These are phyloP conservation scores for Drosophila neutralis DNA, from an alignment of 2,888 invertebrate genomes.

Conservation along the genomic window DNA sequence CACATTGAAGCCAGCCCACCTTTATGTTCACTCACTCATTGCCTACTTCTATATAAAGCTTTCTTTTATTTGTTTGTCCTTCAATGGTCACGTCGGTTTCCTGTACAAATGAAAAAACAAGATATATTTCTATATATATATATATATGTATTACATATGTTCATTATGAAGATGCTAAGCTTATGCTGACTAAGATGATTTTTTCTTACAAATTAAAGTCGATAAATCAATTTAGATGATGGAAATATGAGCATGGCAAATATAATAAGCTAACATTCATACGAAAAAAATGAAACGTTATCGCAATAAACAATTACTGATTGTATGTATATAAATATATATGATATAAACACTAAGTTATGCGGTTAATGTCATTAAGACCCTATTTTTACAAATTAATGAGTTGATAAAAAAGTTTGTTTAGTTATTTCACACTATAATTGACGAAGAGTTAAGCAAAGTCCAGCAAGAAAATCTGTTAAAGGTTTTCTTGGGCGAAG, in stretches of 20 bases:
- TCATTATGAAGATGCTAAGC: not conserved
- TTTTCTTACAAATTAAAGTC: not conserved
- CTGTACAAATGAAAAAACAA: not conserved
- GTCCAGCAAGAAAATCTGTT: not conserved
- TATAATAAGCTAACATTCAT: not conserved
- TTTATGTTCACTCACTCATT: slow-evolving; percentile 22
- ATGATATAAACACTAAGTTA: not conserved
- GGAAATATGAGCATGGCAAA: not conserved
- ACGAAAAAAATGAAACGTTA: not conserved
- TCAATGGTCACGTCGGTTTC: slow-evolving; percentile 16
- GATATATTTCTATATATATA: not conserved
- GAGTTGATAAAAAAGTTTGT: not conserved
- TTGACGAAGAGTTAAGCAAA: not conserved
- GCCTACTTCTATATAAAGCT: slow-evolving; percentile 33
- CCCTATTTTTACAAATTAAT: not conserved
- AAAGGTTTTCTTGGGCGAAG: too few relatives aligned
- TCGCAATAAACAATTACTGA: slow-evolving; percentile 7
- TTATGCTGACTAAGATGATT: not conserved
- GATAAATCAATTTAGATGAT: not conserved
- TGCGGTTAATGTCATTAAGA: not conserved
- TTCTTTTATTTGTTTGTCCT: slow-evolving; percentile 30
- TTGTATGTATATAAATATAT: not conserved
- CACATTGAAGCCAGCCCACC: slow-evolving; percentile 34
- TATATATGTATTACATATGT: not conserved
- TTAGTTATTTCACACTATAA: not conserved